phyloP scores from a whole-genome alignment of 2,888 invertebrate genomes.

The Synergus laeviventris region DNA sequence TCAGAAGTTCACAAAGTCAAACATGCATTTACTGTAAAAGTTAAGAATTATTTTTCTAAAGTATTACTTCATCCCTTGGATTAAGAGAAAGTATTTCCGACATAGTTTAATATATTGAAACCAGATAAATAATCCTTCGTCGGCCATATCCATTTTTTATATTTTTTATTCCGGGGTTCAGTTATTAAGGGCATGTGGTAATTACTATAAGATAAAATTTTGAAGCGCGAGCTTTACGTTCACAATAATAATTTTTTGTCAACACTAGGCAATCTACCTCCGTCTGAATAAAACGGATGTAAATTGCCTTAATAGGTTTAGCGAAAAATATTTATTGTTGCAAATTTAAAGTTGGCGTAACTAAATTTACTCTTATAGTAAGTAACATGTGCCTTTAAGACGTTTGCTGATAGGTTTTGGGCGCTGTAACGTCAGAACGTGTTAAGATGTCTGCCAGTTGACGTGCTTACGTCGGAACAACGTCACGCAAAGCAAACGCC shows the following conservation, averaged over 20 bases:
- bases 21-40: slow-evolving; percentile 4
- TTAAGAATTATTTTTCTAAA: background rate
- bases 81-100: background rate
- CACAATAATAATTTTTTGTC: too few relatives aligned
- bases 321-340: too few relatives aligned
- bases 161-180: slow-evolving; percentile 3
- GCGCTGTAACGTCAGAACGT: slow-evolving; percentile 46
- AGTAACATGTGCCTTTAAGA: background rate
- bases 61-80: slow-evolving; percentile 11
- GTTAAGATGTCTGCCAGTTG: slow-evolving; percentile 59
- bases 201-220: too few relatives aligned
- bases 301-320: too few relatives aligned
- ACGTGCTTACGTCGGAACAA: slow-evolving; percentile 60
- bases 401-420: slow-evolving; percentile 20
- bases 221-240: too few relatives aligned
- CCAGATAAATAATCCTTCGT: slow-evolving; percentile 24
- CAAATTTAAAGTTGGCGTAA: too few relatives aligned
- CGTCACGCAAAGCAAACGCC: slow-evolving; percentile 65
- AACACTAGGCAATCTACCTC: too few relatives aligned
- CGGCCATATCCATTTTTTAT: background rate
- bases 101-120: background rate
- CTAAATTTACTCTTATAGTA: too few relatives aligned
- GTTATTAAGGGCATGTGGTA: slow-evolving; percentile 5
- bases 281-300: too few relatives aligned
- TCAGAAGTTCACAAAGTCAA: background rate